Conservation (phyloP, 2,113 vertebrate genomes). For the Zonotrichia leucophrys region DNA sequence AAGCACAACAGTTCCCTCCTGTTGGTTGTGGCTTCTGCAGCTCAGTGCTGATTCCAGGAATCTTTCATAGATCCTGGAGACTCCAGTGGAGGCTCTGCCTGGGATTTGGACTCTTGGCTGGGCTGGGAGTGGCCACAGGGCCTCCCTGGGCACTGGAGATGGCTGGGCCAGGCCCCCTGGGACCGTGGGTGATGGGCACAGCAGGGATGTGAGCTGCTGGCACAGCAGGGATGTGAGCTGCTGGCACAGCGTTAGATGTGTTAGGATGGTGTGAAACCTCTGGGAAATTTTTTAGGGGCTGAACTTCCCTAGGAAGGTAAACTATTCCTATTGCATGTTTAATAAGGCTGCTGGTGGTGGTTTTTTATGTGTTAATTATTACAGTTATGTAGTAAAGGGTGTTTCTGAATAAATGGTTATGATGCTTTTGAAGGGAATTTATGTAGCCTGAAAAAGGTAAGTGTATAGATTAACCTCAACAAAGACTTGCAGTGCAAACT, state of each 20-base stretch:
- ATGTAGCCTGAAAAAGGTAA: neutral
- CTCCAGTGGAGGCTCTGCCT: rapidly evolving
- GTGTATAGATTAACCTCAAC: no score
- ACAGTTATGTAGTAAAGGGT: rapidly evolving
- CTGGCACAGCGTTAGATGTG: neutral
- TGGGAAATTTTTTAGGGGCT: no score
- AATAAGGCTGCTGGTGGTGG: rapidly evolving
- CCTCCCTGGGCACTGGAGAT: neutral
- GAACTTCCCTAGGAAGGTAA: neutral
- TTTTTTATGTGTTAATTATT: neutral
- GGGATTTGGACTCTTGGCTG: neutral
- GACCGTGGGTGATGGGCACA: neutral
- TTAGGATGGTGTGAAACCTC: neutral
- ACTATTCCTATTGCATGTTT: rapidly evolving
- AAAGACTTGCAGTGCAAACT: neutral
- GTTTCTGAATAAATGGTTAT: neutral
- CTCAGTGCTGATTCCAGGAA: neutral
- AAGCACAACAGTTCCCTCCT: neutral
- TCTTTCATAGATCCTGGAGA: neutral
- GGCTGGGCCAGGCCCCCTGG: neutral
- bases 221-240: neutral
- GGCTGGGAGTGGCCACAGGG: rapidly evolving
- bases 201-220: neutral
- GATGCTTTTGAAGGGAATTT: neutral
- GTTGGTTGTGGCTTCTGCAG: neutral